Evolutionary conservation across 2,113 vertebrate species (phyloP), one percentile per base, ranked within the genome.

Genomic region (Siniperca chuatsi): DNA sequence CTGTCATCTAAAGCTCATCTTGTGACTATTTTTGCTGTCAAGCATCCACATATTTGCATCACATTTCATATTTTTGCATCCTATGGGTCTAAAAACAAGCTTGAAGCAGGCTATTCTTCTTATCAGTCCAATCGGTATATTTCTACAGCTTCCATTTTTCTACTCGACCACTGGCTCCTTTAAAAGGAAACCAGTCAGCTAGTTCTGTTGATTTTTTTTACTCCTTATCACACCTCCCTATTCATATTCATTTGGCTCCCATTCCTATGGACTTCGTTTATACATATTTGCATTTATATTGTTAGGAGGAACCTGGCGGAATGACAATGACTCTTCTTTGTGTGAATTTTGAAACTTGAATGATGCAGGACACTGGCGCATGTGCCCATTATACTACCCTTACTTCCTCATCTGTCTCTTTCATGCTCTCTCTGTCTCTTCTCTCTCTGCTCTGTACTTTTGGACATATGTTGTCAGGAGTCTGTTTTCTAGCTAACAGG

Each of bases 221-320:
- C 78, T 66, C 54, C 79, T 90, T 88, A 90, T 92, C 89, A 18
- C 74, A 35, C 64, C 44, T 81, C 16, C 25, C 46, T 75, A 23
- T 86, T 93, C 70, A 70, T 75, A 86, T 92, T 87, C 64, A 84
- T 89, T 92, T 87, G 54, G 62, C 72, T 85, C 60, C 65, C 7
- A 13, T 88, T 86, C 52, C 78, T 66, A 79, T 86, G 50, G 70
- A 82, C 55, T 85, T 85, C 25, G 42, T 93, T 94, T 89, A 84
- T 79, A 86, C 76, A 58, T 92, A 93, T 95, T 95, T 93, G 92
- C 94, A 94, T 94, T 94, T 95, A 94, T 93, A 92, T 94, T 90
- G 93, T 91, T 35, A 75, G 62, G 82, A 61, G 62, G 44, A 89
- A 86, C 76, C 76, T 75, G 25, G 37, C 54, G 57, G 92, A 93